Evolutionary conservation across 2,888 invertebrate species (phyloP).

Genomic region (Galerucella calmariensis): DNA sequence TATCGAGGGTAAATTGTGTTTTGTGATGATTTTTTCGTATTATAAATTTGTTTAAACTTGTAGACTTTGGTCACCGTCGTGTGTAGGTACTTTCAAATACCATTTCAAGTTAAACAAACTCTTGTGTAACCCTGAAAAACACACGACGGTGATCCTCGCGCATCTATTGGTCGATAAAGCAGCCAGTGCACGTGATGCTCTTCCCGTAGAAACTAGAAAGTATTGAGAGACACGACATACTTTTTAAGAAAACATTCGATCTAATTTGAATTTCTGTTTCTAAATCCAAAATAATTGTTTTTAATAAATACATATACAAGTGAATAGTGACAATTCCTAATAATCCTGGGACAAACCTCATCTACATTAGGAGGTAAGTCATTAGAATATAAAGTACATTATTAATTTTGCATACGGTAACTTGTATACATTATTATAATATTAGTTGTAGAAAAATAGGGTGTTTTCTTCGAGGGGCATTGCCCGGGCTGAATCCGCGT

Average conservation of each 20-base stretch:
- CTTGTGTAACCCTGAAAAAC: slow-evolving; percentile 43
- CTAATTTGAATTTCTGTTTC: slow-evolving; percentile 13
- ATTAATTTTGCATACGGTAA: neutral
- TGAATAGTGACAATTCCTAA: slow-evolving; percentile 24
- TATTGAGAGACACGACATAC: slow-evolving; percentile 36
- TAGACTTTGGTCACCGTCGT: slow-evolving; percentile 41
- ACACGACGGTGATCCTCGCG: slow-evolving; percentile 50
- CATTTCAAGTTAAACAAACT: slow-evolving; percentile 27
- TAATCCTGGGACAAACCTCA: slow-evolving; percentile 5
- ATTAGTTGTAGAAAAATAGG: slow-evolving; percentile 23
- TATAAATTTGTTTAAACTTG: slow-evolving; percentile 17
- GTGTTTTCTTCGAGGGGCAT: slow-evolving; percentile 52
- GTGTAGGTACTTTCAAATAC: slow-evolving; percentile 32
- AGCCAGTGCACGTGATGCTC: slow-evolving; percentile 54
- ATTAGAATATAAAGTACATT: neutral
- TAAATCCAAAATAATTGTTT: slow-evolving; percentile 15
- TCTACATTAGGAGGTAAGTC: slow-evolving; percentile 32
- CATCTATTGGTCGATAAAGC: slow-evolving; percentile 59
- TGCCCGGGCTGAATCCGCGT: slow-evolving; percentile 57
- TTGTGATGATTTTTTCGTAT: slow-evolving; percentile 23
- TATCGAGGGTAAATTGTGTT: slow-evolving; percentile 26
- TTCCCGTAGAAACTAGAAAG: slow-evolving; percentile 45
- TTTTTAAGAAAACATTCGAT: slow-evolving; percentile 12
- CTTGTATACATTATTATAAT: neutral
- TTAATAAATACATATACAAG: slow-evolving; percentile 17